Conservation (phyloP, 2,888 invertebrate genomes). For the Oligia latruncula region DNA sequence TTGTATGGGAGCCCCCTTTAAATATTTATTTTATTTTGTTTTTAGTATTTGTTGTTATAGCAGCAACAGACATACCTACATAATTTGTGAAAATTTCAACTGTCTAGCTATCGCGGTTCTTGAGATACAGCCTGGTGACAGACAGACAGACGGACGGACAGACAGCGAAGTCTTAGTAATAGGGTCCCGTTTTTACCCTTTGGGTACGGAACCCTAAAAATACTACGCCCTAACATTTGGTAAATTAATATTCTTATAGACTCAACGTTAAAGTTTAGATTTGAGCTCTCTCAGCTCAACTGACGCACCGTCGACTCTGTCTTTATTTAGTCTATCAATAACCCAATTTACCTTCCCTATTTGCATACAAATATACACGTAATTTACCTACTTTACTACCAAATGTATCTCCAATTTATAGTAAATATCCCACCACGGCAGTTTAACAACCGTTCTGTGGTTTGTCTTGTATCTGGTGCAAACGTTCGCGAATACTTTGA, state of each 20-base stretch:
- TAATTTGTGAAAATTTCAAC: no score
- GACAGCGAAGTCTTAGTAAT: no score
- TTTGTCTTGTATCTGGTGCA: slow-evolving; percentile 36
- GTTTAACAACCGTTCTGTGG: slow-evolving; percentile 21
- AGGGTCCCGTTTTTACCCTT: no score
- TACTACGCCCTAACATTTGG: no score
- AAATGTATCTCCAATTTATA: slow-evolving; percentile 1
- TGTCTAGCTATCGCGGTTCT: no score
- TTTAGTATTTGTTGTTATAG: no score
- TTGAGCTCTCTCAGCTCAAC: background rate
- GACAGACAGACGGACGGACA: no score
- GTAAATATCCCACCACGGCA: background rate
- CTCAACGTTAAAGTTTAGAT: background rate
- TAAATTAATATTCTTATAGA: background rate
- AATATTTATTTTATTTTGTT: no score
- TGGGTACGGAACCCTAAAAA: no score
- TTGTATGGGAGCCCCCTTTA: no score
- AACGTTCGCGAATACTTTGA: slow-evolving; percentile 51
- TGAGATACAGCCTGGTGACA: no score
- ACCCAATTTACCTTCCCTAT: slow-evolving; percentile 5
- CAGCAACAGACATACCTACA: no score
- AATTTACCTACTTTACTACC: background rate
- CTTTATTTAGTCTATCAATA: background rate
- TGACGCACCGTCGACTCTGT: background rate
- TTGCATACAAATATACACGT: background rate